A percentile compares a stretch with the other conserved stretches of the same genome.
phyloP scores from a whole-genome alignment of 2,888 invertebrate genomes.

The Pegoplata infirma region DNA sequence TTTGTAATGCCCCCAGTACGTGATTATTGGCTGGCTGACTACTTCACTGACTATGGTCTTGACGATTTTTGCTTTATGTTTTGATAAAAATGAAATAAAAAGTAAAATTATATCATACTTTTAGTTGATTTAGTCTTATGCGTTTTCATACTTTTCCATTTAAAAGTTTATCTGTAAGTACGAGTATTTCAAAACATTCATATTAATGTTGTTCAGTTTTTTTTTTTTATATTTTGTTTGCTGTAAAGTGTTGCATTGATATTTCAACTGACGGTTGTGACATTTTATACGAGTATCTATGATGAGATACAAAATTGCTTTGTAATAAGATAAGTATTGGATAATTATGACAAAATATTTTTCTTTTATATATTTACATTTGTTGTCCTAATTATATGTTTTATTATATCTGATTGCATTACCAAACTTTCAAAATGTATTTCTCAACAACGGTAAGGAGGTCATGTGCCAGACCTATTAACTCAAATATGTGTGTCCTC shows the following conservation, averaged over 20 bases:
- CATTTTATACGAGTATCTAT: slow-evolving; percentile 33
- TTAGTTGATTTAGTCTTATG: slow-evolving; percentile 65
- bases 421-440: no score
- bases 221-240: no score
- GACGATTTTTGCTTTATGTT: slow-evolving; percentile 48
- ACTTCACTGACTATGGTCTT: slow-evolving; percentile 37
- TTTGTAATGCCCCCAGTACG: slow-evolving; percentile 66
- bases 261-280: slow-evolving; percentile 54
- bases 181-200: slow-evolving; percentile 50
- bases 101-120: slow-evolving; percentile 74
- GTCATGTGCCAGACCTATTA: no score
- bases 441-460: no score
- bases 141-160: slow-evolving; percentile 56
- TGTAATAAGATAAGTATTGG: no score
- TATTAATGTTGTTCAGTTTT: slow-evolving; percentile 38
- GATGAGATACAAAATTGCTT: no score
- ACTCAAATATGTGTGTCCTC: no score
- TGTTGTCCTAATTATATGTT: no score
- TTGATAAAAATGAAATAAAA: no score
- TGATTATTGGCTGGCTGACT: slow-evolving; percentile 66
- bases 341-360: no score
- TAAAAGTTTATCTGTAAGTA: slow-evolving; percentile 6
- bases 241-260: slow-evolving; percentile 62
- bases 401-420: no score
- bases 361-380: no score